These are phyloP conservation scores for Horisme vitalbata DNA, from an alignment of 2,888 invertebrate genomes.

Conservation along the genomic window DNA sequence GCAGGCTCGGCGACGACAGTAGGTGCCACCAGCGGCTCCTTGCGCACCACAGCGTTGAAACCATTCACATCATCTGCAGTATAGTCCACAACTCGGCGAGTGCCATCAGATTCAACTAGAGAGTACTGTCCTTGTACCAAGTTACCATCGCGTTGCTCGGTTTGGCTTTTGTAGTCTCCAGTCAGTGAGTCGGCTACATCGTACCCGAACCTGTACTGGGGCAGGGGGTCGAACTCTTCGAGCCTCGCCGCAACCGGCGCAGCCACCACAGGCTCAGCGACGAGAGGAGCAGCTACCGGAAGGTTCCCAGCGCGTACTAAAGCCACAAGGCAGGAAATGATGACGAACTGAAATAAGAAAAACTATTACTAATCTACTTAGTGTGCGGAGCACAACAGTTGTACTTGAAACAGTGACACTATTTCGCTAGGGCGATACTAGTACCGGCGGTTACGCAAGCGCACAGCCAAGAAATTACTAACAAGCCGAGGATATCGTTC, in stretches of 20 bases:
- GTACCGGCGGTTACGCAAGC: conserved; percentile 67
- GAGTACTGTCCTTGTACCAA: conserved; percentile 73
- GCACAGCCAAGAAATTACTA: conserved; percentile 70
- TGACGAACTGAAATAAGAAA: conserved; percentile 52
- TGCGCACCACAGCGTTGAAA: conserved; percentile 68
- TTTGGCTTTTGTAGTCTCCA: conserved; percentile 70
- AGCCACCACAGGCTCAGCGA: conserved; percentile 54
- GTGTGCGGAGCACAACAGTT: conserved; percentile 43
- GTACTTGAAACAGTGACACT: conserved; percentile 80
- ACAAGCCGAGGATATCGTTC: conserved; percentile 60
- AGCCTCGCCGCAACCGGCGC: conserved; percentile 47
- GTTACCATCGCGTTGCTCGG: conserved; percentile 77
- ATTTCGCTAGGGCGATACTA: conserved; percentile 67
- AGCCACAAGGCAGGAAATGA: conserved; percentile 63
- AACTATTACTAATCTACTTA: conserved; percentile 33
- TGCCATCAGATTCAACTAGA: conserved; percentile 64
- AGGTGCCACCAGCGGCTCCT: conserved; percentile 50
- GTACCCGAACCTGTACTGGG: conserved; percentile 80
- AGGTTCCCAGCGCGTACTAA: conserved; percentile 53
- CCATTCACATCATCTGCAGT: conserved; percentile 65
- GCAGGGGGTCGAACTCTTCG: conserved; percentile 79
- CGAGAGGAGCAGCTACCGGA: conserved; percentile 42
- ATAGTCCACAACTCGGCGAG: conserved; percentile 67
- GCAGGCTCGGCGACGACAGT: conserved; percentile 43
- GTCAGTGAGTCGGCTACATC: conserved; percentile 66